Base-by-base conservation (phyloP, 2,113 vertebrate species). In the Steatornis caripensis region DNA sequence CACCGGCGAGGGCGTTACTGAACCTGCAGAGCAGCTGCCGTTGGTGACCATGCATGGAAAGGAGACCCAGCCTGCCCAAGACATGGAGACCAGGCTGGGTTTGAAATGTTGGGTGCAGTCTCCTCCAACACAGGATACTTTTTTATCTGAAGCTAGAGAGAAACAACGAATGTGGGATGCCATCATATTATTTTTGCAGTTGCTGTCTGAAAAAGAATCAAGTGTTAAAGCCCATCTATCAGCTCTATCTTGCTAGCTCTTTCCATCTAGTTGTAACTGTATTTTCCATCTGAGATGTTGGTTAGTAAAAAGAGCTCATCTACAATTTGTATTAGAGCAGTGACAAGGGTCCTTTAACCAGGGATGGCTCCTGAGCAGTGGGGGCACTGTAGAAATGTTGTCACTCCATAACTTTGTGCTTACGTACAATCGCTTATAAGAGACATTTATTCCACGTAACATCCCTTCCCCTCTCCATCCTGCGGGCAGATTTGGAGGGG, bases 1-100 rank as follows among this genome's bases (percentile, higher is more conserved):
- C 19, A 19, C 53, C 12, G 4, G 43, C 0, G 0, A 82, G 39
- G 10, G 6, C 1, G 1, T 45, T 84, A 57, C 0, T 75, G 69
- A 66, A 58, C 39, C n/a, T 39, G n/a, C 37, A 43, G 60, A 81
- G 70, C 49, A 58, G 39, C 36, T 1, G 20, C 41, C 32, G 4
- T 8, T 36, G 22, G 34, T 78, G 61, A 66, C 18, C 0, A 0
- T 0, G 2, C 5, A 11, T 0, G 1, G 36, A 55, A 87, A 36
- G 39, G 32, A 66, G 23, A 65, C 22, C 20, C 32, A 49, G 15
- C 7, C 64, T 72, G 19, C 32, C 43, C 48, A 43, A 75, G 16
- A n/a, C 11, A 34, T 46, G 6, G 21, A 66, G 45, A 58, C 36
- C 32, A 36, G 77, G 36, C 22, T 70, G 48, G 36, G 20, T 64